Conservation (phyloP, 1,140 invertebrate genomes). For the Steinernema khuongi region DNA sequence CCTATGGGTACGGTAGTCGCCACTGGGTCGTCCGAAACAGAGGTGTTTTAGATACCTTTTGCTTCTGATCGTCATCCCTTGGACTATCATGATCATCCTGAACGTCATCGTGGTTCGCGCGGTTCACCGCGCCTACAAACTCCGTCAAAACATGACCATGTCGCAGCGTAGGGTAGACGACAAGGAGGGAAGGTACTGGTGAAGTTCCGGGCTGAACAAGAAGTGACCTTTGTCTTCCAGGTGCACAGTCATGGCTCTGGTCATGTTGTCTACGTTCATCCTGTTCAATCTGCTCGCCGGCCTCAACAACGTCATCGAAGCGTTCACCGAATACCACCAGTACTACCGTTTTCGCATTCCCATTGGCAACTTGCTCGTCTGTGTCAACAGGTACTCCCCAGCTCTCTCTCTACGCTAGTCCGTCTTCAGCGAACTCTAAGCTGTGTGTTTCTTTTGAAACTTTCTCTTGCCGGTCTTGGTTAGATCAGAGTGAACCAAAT, state of each 20-base stretch:
- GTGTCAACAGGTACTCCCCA: slow-evolving; percentile 54
- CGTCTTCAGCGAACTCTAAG: background rate
- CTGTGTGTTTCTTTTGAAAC: background rate
- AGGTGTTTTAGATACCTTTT: slow-evolving; percentile 38
- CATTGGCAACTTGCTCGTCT: slow-evolving; percentile 53
- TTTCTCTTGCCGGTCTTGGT: too few species aligned
- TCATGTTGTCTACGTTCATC: slow-evolving; percentile 51
- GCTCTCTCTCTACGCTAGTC: too few species aligned
- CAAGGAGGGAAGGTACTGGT: slow-evolving; percentile 37
- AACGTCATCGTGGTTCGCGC: slow-evolving; percentile 47
- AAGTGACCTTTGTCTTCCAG: slow-evolving; percentile 28
- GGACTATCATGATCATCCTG: slow-evolving; percentile 52
- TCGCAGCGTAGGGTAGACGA: slow-evolving; percentile 41
- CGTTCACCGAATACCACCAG: slow-evolving; percentile 35
- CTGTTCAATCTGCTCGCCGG: slow-evolving; percentile 56
- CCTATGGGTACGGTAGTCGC: slow-evolving; percentile 37
- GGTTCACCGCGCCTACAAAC: slow-evolving; percentile 46
- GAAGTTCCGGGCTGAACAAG: background rate
- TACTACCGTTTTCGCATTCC: slow-evolving; percentile 43
- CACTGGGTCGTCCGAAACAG: slow-evolving; percentile 13
- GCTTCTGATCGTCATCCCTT: slow-evolving; percentile 48
- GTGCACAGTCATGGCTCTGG: slow-evolving; percentile 56
- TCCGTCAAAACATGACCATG: slow-evolving; percentile 42
- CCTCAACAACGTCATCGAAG: slow-evolving; percentile 51
- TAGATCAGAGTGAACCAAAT: too few species aligned